Base-by-base conservation (phyloP, 1,140 invertebrate species). In the Olivierus martensii region DNA sequence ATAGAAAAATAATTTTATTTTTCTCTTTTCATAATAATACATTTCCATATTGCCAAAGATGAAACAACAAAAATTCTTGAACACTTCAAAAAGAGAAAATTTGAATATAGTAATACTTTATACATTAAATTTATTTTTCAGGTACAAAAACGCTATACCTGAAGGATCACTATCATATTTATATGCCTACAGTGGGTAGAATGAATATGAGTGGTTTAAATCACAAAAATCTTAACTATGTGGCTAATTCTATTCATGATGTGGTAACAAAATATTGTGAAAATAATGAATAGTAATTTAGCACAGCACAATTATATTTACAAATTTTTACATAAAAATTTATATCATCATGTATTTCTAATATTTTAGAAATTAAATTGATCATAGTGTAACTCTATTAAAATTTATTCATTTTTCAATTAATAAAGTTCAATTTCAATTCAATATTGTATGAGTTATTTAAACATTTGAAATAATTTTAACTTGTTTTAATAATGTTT, bases 171-270 rank as follows among this genome's bases (percentile, higher is more conserved):
- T 83, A 84, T 69, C 91, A 95, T 68, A 82, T 97, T 51, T 97
- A 95, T 70, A 72, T 96, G 69, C 73, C 96, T 3, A 79, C 77
- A 50, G 84, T 84, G 38, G 93, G 92, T 3, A 79, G 93, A 36
- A 92, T 96, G 63, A 96, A 87, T 70, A 91, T 98, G 79, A 90
- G 87, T 65, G 93, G 90, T 4, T 63, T 98, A 1, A 96, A 84
- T 59, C 79, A 80, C 4, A 71, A 72, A 22, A 97, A 97, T 70
- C 76, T 96, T 38, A 81, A 88, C 56, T 93, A 96, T 71, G 86
- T 96, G 3, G 91, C 90, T 2, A 72, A 79, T 41, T 83, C 86
- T 17, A 88, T 95, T 62, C 66, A 89, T 63, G 84, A 90, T 63
- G 79, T 83, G 37, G 75, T 91, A 42, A 72, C 67, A 53, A 73